phyloP scores from a whole-genome alignment of 2,113 vertebrate genomes.

The Rissa tridactyla region DNA sequence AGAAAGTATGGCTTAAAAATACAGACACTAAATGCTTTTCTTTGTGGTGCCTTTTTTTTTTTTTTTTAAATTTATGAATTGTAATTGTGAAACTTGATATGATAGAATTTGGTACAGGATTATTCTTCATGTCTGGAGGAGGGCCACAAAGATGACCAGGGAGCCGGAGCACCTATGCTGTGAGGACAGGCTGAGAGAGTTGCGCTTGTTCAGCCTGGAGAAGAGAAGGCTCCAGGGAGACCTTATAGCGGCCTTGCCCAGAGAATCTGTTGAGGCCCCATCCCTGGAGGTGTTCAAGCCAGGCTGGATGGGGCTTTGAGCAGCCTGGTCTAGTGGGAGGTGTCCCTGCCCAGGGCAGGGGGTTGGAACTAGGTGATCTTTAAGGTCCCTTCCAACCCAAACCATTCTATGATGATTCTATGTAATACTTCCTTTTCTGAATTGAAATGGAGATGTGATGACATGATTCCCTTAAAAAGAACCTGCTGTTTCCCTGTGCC shows the following conservation, averaged over 20 bases:
- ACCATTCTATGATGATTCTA: background rate
- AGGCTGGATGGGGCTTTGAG: background rate
- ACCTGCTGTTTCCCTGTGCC: background rate
- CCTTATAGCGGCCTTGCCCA: background rate
- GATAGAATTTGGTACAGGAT: background rate
- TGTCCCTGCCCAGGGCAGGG: background rate
- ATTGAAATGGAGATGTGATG: background rate
- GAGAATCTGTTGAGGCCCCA: background rate
- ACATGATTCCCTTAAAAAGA: background rate
- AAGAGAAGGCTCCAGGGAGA: background rate
- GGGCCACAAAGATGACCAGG: background rate
- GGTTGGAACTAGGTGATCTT: background rate
- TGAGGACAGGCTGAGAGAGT: background rate
- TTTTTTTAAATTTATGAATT: background rate
- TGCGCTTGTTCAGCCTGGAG: background rate
- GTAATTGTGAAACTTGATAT: background rate
- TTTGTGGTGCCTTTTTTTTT: background rate
- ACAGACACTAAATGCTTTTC: background rate
- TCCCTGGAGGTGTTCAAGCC: background rate
- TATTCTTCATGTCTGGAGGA: background rate
- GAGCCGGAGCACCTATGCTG: background rate
- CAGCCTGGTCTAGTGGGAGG: background rate
- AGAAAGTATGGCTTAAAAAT: background rate
- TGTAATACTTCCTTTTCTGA: background rate
- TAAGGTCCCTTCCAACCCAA: background rate